These are phyloP conservation scores for Liopterus haemorrhoidalis DNA, from an alignment of 2,888 invertebrate genomes.

Conservation along the genomic window DNA sequence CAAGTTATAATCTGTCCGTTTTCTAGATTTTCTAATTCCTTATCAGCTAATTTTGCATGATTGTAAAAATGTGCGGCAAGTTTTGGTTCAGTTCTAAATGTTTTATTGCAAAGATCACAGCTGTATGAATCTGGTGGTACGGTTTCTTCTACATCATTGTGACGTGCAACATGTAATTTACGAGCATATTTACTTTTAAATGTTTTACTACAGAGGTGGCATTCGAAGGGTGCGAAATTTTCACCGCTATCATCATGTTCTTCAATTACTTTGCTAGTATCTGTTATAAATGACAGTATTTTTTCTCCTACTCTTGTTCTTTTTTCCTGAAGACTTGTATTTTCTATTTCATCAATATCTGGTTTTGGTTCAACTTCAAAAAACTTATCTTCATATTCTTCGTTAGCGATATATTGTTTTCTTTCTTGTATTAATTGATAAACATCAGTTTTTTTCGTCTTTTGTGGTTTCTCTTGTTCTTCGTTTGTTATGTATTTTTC, in stretches of 20 bases:
- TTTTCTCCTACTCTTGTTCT: conserved; percentile 12
- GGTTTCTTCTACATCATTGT: conserved; percentile 1
- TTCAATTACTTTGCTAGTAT: conserved; percentile 11
- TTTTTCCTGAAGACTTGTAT: too few species aligned
- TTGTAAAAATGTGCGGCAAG: conserved; percentile 31
- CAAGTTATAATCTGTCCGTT: conserved; percentile 22
- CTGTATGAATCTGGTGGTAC: conserved; percentile 1
- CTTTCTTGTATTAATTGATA: conserved; percentile 9
- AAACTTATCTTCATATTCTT: conserved; percentile 8
- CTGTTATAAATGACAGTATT: conserved; percentile 10
- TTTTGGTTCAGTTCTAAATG: conserved; percentile 22
- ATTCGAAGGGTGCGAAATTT: conserved; percentile 12
- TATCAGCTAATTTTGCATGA: conserved; percentile 27
- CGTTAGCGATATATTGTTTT: conserved; percentile 7
- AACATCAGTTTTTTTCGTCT: too few species aligned
- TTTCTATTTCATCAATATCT: too few species aligned
- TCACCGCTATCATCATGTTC: conserved; percentile 11
- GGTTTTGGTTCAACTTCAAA: conserved; percentile 5
- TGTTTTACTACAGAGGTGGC: conserved; percentile 19
- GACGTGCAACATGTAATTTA: conserved; percentile 8
- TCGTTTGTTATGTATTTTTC: too few species aligned
- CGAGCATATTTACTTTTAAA: conserved; percentile 18
- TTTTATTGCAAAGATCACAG: conserved; percentile 30
- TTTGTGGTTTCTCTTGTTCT: too few species aligned
- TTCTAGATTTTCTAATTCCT: conserved; percentile 8